Evolutionary conservation across 2,797 vertebrate species (phyloP), one percentile per base, ranked within the genome.

Genomic region (Ficedula albicollis): DNA sequence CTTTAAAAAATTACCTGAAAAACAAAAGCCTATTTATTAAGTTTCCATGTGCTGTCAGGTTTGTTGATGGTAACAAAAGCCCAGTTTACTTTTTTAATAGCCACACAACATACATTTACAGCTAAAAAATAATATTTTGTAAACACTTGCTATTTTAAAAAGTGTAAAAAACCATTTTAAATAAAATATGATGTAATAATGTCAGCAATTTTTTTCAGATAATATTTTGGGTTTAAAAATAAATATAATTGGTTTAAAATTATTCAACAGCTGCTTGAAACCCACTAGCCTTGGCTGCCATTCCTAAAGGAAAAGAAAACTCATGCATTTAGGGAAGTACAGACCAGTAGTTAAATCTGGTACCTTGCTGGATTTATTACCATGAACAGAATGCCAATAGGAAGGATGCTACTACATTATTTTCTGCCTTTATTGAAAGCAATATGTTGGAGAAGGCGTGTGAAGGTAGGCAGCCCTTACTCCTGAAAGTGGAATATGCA

Each of bases 391-490:
- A 72, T 30, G n/a, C 11, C 76, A 81, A 52, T 9, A 54, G n/a
- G 60, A 75, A 34, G 27, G 25, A 64, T 68, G 73, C 6, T 72
- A 76, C 66, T 29, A 38, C 3, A 2, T 64, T 75, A 43, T 59
- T 52, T 90, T 89, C 38, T 78, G 73, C 43, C 48, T 88, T 78
- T 55, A 56, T 58, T 22, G 7, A 81, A 95, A 80, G 41, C 46
- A 93, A 48, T 46, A 26, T 36, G 30, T n/a, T 16, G 22, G 43
- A 76, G 56, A 81, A 60, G 49, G 34, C 0, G 0, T 55, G 63
- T 72, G 69, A 89, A 78, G 21, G 54, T 51, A 72, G 48, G 32
- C 29, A 85, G 43, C 17, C 54, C 64, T 86, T 36, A 41, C 29
- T 62, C 25, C 32, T 68, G 56, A 75, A 78, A 64, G 29, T 22